A percentile compares a stretch with the other conserved stretches of the same genome.
Conservation (phyloP, 2,888 invertebrate species). For the Ptilodon capucinus region DNA sequence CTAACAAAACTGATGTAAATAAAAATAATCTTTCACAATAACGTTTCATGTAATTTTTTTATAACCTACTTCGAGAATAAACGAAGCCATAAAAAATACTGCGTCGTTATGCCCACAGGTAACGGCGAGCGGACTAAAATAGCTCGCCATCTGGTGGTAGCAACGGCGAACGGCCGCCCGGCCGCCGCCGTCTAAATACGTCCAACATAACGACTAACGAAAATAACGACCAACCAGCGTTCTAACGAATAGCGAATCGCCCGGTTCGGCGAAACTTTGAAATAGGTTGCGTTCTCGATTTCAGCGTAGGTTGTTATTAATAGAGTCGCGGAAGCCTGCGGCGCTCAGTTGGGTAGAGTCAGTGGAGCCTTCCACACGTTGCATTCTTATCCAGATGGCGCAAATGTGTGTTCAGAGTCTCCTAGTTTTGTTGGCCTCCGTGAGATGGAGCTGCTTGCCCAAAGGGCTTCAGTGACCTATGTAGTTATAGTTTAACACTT, state of each 20-base stretch:
- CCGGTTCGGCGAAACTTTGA: conserved; percentile 45
- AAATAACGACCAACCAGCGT: conserved; percentile 61
- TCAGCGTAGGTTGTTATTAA: conserved; percentile 45
- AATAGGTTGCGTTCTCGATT: conserved; percentile 53
- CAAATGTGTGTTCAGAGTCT: conserved; percentile 27
- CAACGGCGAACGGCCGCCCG: conserved; percentile 34
- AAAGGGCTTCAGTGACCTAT: conserved; percentile 18
- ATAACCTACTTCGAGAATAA: background rate
- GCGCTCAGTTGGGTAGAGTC: conserved; percentile 59
- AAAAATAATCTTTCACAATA: no score
- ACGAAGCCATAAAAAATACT: background rate
- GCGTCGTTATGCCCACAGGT: conserved; percentile 23
- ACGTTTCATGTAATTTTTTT: background rate
- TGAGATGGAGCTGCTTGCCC: conserved; percentile 56
- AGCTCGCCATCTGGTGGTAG: conserved; percentile 56
- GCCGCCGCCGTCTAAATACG: conserved; percentile 33
- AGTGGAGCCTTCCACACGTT: conserved; percentile 62
- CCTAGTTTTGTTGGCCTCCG: conserved; percentile 41
- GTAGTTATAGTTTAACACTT: conserved; percentile 31
- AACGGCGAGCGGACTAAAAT: conserved; percentile 30
- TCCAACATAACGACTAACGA: conserved; percentile 58
- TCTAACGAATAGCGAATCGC: conserved; percentile 46
- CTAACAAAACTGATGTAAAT: no score
- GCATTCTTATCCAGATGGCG: conserved; percentile 55
- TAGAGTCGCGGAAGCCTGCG: conserved; percentile 50